Evolutionary conservation across 2,797 vertebrate genomes (phyloP), one percentile per base, ranked within the genome.

Genomic region (Galago senegalensis): DNA sequence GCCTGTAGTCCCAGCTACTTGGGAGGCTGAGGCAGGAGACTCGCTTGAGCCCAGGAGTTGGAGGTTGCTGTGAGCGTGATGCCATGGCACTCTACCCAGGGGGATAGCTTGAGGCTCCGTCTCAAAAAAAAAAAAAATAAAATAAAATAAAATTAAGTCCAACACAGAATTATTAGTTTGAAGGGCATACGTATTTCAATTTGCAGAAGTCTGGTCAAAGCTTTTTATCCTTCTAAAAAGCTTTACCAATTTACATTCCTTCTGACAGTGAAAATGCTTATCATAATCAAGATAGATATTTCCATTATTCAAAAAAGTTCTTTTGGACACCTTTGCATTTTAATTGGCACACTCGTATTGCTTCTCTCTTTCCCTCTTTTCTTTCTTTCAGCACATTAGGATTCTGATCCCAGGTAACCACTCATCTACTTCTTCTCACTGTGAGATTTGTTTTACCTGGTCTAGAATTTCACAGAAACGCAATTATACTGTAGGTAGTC

Each of bases 91-190:
- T 34, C 34, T 34, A 34, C 34, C 34, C 34, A 34, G 34, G 34
- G 34, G 34, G 34, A 34, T 2, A 34, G 34, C 34, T 34, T 34
- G 34, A 34, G 34, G 34, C 34, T 34, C 34, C 2, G 34, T 34
- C 34, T 34, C 34, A 34, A 34, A 49, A 49, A 17, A 49, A 49
- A 49, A 17, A 49, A 40, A 43, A 43, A 43, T 88, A n/a, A n/a
- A n/a, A n/a, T n/a, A n/a, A n/a, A n/a, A n/a, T 77, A 88, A 92
- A 88, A 76, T 61, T 37, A 40, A 92, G 40, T 23, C 49, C 23
- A 53, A 69, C 14, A 29, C 40, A 89, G 70, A 84, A 89, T 84
- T 37, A 29, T 77, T 69, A 82, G 37, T 20, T 87, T 82, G 70
- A 53, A 88, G 14, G 40, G 29, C 60, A 40, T 72, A 18, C 21